Conservation (phyloP, 2,113 vertebrate genomes). For the Sinocyclocheilus grahami region DNA sequence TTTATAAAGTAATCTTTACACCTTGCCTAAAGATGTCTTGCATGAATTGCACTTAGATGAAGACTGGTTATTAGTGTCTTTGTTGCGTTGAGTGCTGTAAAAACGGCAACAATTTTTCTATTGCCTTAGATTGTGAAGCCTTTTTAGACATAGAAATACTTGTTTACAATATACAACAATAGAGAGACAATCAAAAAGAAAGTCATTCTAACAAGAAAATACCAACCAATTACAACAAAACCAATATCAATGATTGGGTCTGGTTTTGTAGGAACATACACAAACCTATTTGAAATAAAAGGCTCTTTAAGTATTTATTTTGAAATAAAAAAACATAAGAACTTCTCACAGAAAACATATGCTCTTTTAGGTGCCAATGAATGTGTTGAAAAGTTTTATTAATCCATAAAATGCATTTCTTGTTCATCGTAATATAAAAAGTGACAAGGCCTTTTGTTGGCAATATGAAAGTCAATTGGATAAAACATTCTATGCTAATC, state of each 20-base stretch:
- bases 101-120: slow-evolving; percentile 67
- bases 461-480: slow-evolving; percentile 74
- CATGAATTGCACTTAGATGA: slow-evolving; percentile 51
- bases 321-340: slow-evolving; percentile 73
- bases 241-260: background rate
- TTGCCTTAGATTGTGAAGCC: slow-evolving; percentile 62
- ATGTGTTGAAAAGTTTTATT: slow-evolving; percentile 74
- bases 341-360: slow-evolving; percentile 77
- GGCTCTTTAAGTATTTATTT: slow-evolving; percentile 74
- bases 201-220: background rate
- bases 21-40: background rate
- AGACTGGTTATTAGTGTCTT: slow-evolving; percentile 61
- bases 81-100: slow-evolving; percentile 61
- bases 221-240: background rate
- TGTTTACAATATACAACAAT: background rate
- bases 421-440: slow-evolving; percentile 77
- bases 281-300: slow-evolving; percentile 37
- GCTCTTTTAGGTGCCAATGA: slow-evolving; percentile 62
- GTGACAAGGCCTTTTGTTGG: slow-evolving; percentile 78
- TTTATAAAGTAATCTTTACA: background rate
- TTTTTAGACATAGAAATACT: slow-evolving; percentile 73
- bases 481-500: slow-evolving; percentile 78
- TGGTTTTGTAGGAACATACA: slow-evolving; percentile 39
- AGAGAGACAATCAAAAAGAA: background rate
- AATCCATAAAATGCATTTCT: slow-evolving; percentile 74